Base-by-base conservation (phyloP, 2,888 invertebrate species). In the Eupithecia inturbata region DNA sequence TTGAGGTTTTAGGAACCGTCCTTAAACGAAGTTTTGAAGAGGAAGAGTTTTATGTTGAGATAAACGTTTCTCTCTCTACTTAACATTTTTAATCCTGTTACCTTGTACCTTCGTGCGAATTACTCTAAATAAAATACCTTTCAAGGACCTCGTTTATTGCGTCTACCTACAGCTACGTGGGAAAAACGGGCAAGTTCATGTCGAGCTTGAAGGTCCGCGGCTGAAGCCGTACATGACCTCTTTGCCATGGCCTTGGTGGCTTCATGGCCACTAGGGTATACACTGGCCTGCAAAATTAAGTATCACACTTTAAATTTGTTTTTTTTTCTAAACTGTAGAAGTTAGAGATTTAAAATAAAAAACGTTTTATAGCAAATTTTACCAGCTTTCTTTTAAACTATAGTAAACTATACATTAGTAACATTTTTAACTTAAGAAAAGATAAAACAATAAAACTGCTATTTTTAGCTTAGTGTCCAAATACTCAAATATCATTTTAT, bases 61-160 rank as follows among this genome's bases (percentile, higher is more conserved):
- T 26, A 26, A 57, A 22, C 53, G 12, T 26, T 53, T 53, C 12
- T 26, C 0, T 22, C 12, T 22, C 53, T 1, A 22, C 53, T 12
- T 22, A 26, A 26, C 26, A 26, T 22, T 57, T 53, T 62, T 7
- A 62, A 31, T 62, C 9, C 19, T 31, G 7, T 19, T 19, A 31
- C 19, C 28, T 31, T 2, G 31, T 28, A 31, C 28, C 19, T 62
- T 62, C 28, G 31, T 62, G 62, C 7, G 19, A 62, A 62, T 62
- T 31, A 60, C 53, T 53, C 1, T 28, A 62, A 62, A 62, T 62
- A 31, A 62, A 62, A 62, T 22, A 57, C 22, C 26, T 12, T 57
- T 26, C 62, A 62, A 62, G 62, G 62, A 57, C 12, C 57, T 57
- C 26, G 57, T 57, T 57, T 57, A 57, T 26, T 57, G 57, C 57